Conservation (phyloP, 2,888 invertebrate species). For the Thecocarcelia acutangulata region DNA sequence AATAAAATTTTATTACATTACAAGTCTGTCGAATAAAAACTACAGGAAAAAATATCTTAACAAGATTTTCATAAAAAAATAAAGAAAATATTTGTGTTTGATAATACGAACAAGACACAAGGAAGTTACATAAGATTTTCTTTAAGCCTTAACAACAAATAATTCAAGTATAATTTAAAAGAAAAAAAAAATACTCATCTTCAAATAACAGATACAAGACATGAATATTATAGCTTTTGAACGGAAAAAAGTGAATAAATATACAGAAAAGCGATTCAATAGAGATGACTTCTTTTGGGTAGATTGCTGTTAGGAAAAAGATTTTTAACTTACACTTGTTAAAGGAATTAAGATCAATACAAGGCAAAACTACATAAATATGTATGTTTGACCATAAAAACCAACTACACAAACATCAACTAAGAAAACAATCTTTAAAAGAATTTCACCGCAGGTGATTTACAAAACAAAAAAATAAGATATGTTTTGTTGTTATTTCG, state of each 20-base stretch:
- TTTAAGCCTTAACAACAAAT: constrained; percentile 29
- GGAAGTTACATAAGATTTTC: constrained; percentile 58
- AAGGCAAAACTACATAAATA: constrained; percentile 34
- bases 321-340: constrained; percentile 66
- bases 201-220: constrained; percentile 55
- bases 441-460: constrained; percentile 69
- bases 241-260: constrained; percentile 30
- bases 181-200: constrained; percentile 36
- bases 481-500: constrained; percentile 19
- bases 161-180: constrained; percentile 25
- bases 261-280: neutral
- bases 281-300: constrained; percentile 13
- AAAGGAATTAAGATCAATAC: constrained; percentile 64
- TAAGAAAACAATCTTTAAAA: constrained; percentile 48
- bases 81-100: constrained; percentile 47
- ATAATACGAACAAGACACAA: constrained; percentile 24
- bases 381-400: constrained; percentile 39
- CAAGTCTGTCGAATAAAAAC: constrained; percentile 26
- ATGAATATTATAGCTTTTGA: constrained; percentile 63
- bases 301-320: constrained; percentile 36
- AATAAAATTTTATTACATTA: constrained; percentile 62
- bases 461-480: constrained; percentile 12
- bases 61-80: constrained; percentile 33
- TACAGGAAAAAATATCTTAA: constrained; percentile 28
- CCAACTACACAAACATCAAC: constrained; percentile 30